Base-by-base conservation (phyloP, 2,113 vertebrate species). In the Speoplatyrhinus poulsoni region DNA sequence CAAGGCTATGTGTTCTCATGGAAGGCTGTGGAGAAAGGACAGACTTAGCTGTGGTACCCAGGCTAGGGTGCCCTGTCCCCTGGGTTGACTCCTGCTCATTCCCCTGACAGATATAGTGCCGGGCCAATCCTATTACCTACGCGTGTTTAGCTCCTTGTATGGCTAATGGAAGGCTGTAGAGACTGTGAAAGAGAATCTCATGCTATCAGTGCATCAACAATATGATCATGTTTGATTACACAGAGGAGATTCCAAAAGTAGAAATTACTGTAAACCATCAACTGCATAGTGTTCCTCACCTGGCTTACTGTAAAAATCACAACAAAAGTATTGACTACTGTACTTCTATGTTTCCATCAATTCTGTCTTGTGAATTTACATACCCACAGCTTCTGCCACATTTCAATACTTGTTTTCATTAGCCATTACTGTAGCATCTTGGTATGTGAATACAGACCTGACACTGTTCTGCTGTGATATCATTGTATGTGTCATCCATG, bases 41-140 rank as follows among this genome's bases (percentile, higher is more conserved):
- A 77, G 70, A 72, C 19, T 67, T 12, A 80, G 80, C 85, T 82
- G 83, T 81, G 82, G 77, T 76, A 68, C 68, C 61, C 70, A 62
- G 80, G 76, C 79, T 76, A 72, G 77, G 74, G 76, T 75, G 84
- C 74, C 75, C 48, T 55, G 47, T 86, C 72, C 66, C 49, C 8
- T 60, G 65, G 81, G 75, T 85, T 78, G 75, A 73, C 75, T 74
- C 68, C 73, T 82, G 69, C 82, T 86, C 79, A 62, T 73, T 80
- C 72, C 60, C 73, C 79, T 84, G 87, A 83, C 91, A 90, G 86
- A 91, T 92, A 88, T 86, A 82, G 77, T 73, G 46, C 81, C 62
- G 64, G 79, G 84, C 62, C 92, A 95, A 95, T 95, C 93, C 94
- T 94, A 94, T 94, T 95, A 93, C 83, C 71, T 70, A 65, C 83